Evolutionary conservation across 2,888 invertebrate species (phyloP), one percentile per base, ranked within the genome.

Genomic region (Neoitamus cyanurus): DNA sequence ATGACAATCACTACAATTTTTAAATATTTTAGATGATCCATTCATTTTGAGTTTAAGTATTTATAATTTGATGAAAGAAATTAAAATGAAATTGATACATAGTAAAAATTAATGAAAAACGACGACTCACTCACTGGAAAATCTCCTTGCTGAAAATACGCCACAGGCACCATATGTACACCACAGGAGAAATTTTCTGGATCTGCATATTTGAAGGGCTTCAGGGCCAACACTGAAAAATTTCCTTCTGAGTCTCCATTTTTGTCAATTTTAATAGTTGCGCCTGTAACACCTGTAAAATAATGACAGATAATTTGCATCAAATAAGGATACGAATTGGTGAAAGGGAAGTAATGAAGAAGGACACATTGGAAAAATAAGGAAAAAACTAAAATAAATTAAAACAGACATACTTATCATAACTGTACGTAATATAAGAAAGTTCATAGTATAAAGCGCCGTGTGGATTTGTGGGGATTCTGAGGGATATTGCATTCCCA

Each of bases 191-290:
- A 94, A 88, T 93, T 93, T 86, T 91, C 90, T 78, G 88, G 89
- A 86, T 89, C 89, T 78, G 88, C 88, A 88, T 90, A 89, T 87
- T 92, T 92, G 87, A 90, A 91, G 20, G 92, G 92, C 90, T 95
- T 96, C 89, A 95, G 94, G 0, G 98, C 97, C 86, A 99, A 92
- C 84, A 99, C 96, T 0, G 99, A 98, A 92, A 98, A 99, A 91
- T 99, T 99, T 7, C 98, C 99, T 90, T 98, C 98, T 0, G 98
- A 98, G 91, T 99, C 98, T 2, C 98, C 99, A 88, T 96, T 94
- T 88, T 95, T 93, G 92, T 99, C 98, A 87, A 99, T 93, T 87
- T 96, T 96, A 88, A 99, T 97, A 86, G 95, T 95, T 89, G 98
- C 96, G 20, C 99, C 99, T 83, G 97, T 97, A 88, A 99, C 95